phyloP scores from a whole-genome alignment of 2,888 invertebrate species.

The Yponomeuta evonymella region DNA sequence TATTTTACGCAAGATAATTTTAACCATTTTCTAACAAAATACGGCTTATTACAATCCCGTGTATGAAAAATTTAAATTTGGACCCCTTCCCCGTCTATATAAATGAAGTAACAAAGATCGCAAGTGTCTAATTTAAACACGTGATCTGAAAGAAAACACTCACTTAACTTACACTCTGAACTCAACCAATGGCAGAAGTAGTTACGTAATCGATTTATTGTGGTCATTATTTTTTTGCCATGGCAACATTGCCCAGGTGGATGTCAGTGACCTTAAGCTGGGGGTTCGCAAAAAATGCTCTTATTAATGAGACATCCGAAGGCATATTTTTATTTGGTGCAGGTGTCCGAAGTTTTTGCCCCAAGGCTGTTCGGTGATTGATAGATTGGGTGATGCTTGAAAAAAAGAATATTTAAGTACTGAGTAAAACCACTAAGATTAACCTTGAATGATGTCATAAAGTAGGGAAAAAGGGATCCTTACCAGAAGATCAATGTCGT shows the following conservation, averaged over 20 bases:
- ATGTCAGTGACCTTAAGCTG: constrained; percentile 50
- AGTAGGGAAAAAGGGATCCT: no score
- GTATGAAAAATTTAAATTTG: no score
- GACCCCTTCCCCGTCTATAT: no score
- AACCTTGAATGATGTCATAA: background rate
- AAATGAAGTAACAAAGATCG: background rate
- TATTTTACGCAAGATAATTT: no score
- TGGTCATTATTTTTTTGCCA: constrained; percentile 44
- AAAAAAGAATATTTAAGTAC: background rate
- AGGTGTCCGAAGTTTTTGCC: constrained; percentile 14
- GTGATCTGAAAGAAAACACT: background rate
- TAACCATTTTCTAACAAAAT: no score
- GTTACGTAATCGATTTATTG: constrained; percentile 48
- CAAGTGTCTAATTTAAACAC: background rate
- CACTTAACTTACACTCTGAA: background rate
- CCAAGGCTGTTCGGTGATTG: background rate
- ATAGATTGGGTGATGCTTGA: background rate
- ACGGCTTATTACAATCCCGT: no score
- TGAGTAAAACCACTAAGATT: background rate
- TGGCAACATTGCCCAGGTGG: constrained; percentile 46
- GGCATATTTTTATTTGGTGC: background rate
- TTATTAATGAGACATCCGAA: constrained; percentile 36
- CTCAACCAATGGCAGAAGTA: constrained; percentile 10
- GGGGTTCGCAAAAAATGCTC: constrained; percentile 34
- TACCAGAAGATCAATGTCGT: no score